Base-by-base conservation (phyloP, 92 coral and sea anemone genomes). In the Parazoanthus atlanticus region DNA sequence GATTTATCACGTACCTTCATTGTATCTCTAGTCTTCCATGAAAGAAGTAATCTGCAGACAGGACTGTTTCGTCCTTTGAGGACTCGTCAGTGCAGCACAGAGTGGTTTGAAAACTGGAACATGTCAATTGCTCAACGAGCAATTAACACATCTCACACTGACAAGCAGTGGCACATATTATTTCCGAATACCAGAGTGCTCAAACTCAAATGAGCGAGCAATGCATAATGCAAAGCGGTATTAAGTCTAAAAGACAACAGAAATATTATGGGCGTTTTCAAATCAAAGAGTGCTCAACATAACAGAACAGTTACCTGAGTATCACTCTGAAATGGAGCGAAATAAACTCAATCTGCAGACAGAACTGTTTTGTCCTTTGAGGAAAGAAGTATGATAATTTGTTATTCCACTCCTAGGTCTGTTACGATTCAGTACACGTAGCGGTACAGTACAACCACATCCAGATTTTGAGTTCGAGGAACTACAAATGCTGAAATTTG, bases 201-300 rank as follows among this genome's bases (percentile, higher is more conserved):
- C 41, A 72, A 72, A 72, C 34, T 72, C 77, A 73, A 73, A 73
- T 41, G 43, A 73, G 77, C 40, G 41, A 30, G 77, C 77, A 33
- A 73, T 19, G 41, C 77, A 73, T 66, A 66, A 1, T 66, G 72
- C 72, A 66, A 66, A 66, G 72, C 72, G 28, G 72, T 66, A 66
- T 66, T 36, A 36, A 36, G 40, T 36, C 40, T 36, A 36, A 36
- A 36, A 36, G 40, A 36, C 40, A 23, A 66, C 72, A 66, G 72
- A 66, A 66, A 66, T 23, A 66, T 0, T 66, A 23, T 66, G 72
- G 72, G 72, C 72, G 72, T 66, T 66, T 66, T 69, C 74, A 69
- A 69, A n/a, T n/a, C n/a, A n/a, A n/a, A n/a, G 74, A 69, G 74
- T 69, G 74, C 74, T 69, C 74, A 69, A 69, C 74, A 69, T 69